A percentile compares a stretch with the other conserved stretches of the same genome.
Conservation (phyloP, 2,113 vertebrate genomes). For the Mesoclemmys tuberculata region DNA sequence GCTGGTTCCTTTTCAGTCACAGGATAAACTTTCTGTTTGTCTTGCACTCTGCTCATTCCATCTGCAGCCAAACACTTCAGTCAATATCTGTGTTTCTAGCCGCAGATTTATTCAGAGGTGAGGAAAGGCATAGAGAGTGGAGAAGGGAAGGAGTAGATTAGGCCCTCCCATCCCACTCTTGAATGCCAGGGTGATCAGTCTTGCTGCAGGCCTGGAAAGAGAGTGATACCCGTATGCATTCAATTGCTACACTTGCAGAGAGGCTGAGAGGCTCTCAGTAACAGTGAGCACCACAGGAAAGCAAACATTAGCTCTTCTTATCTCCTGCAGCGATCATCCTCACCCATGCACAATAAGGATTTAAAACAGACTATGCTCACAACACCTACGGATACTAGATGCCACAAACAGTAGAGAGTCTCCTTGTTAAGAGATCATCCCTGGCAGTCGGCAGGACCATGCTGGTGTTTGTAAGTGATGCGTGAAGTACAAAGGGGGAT, state of each 20-base stretch:
- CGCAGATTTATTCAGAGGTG: neutral
- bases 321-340: neutral
- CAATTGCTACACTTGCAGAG: neutral
- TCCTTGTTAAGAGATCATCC: neutral
- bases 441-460: neutral
- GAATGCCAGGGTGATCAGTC: neutral
- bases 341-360: neutral
- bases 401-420: neutral
- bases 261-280: neutral
- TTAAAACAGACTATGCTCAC: neutral
- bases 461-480: neutral
- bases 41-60: neutral
- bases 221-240: neutral
- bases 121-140: neutral
- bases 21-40: neutral
- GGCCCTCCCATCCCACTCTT: too few species aligned
- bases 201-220: neutral
- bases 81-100: neutral
- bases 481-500: neutral
- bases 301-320: neutral
- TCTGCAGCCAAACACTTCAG: neutral
- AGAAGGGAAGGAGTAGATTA: neutral
- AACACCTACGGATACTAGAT: fast-evolving
- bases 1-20: neutral
- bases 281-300: neutral